Evolutionary conservation across 2,797 vertebrate genomes (phyloP).

Genomic region (Peromyscus nudipes): DNA sequence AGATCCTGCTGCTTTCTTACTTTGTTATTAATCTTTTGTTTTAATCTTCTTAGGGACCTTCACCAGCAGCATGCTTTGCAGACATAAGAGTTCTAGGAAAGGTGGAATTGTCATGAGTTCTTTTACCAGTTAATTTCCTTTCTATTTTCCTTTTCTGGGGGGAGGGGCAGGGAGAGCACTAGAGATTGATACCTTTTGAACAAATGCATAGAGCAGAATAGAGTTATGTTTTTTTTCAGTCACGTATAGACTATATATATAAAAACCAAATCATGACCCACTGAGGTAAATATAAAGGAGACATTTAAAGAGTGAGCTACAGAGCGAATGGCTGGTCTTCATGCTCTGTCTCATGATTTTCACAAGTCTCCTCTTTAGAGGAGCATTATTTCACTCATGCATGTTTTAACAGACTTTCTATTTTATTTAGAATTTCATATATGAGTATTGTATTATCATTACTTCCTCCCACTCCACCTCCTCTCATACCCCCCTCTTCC

Average conservation of each 20-base stretch:
- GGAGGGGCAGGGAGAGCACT: not conserved
- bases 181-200: not conserved
- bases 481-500: not conserved
- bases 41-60: constrained; percentile 69
- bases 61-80: constrained; percentile 70
- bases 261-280: not conserved
- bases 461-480: not conserved
- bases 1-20: not conserved
- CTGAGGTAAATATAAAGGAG: not conserved
- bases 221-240: not conserved
- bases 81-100: constrained; percentile 77
- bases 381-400: not conserved
- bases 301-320: not conserved
- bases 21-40: constrained; percentile 49
- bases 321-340: not conserved
- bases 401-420: not conserved
- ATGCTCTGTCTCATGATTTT: not conserved
- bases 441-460: not conserved
- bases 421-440: not conserved
- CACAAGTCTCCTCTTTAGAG: not conserved
- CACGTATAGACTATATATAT: not conserved
- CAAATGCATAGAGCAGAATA: not conserved
- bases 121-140: not conserved
- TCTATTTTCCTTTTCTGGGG: not conserved
- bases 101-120: constrained; percentile 83